Percentiles rank a stretch among this genome's conserved stretches.
Conservation (phyloP, 2,797 vertebrate species). For the Nyctalus aviator region DNA sequence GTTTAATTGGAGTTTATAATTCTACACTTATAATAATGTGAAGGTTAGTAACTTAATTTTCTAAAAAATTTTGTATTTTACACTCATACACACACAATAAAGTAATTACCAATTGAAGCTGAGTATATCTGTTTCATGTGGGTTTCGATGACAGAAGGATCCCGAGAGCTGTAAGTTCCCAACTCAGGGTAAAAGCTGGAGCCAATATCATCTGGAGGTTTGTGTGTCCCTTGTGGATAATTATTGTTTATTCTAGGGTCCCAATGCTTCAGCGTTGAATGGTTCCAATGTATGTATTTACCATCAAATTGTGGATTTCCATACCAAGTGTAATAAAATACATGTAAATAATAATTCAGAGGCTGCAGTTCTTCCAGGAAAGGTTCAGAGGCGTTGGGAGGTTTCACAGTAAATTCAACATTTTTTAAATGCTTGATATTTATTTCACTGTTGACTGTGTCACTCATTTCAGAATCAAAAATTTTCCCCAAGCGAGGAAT, state of each 20-base stretch:
- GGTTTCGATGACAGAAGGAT: conserved; percentile 93
- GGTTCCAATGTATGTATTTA: conserved; percentile 98
- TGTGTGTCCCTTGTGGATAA: conserved; percentile 94
- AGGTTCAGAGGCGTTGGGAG: conserved; percentile 82
- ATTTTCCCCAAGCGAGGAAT: conserved; percentile 78
- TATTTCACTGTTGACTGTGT: conserved; percentile 77
- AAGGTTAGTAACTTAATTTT: background rate
- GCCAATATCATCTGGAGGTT: conserved; percentile 95
- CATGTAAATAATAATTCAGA: conserved; percentile 96
- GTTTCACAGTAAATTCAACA: conserved; percentile 74
- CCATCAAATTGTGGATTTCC: conserved; percentile 96
- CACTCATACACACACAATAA: background rate
- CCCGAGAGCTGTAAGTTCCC: conserved; percentile 96
- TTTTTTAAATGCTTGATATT: conserved; percentile 77
- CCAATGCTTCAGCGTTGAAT: conserved; percentile 95
- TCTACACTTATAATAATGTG: conserved; percentile 6
- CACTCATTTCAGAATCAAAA: conserved; percentile 71
- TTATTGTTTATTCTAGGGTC: conserved; percentile 93
- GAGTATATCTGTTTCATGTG: conserved; percentile 96
- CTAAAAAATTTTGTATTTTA: background rate
- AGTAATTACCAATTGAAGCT: conserved; percentile 93
- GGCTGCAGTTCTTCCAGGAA: conserved; percentile 88
- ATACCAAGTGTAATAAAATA: conserved; percentile 97
- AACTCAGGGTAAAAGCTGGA: conserved; percentile 97
- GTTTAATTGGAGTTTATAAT: background rate